Percentiles rank a stretch among this genome's conserved stretches.
These are phyloP conservation scores for Oryzias curvinotus DNA, from an alignment of 2,113 vertebrate species.

Conservation along the genomic window DNA sequence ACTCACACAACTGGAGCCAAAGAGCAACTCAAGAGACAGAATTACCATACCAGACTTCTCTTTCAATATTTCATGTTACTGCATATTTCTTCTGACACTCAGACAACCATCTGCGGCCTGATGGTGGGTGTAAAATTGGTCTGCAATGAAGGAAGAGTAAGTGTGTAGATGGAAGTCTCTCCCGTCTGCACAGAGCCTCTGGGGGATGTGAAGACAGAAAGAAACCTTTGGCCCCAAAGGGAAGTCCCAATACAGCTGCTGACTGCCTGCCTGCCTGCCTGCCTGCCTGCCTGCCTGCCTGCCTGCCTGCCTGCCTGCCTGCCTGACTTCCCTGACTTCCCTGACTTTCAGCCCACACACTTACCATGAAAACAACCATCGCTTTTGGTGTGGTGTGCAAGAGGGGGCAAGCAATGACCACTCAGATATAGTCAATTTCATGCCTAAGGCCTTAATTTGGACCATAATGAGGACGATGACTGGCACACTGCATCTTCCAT, in stretches of 20 bases:
- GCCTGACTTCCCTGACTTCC: conserved; percentile 32
- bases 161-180: conserved; percentile 29
- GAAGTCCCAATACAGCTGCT: conserved; percentile 53
- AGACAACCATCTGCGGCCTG: conserved; percentile 43
- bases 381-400: conserved; percentile 1
- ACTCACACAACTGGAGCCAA: conserved; percentile 12
- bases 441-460: conserved; percentile 9
- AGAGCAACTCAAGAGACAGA: conserved; percentile 40
- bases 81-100: conserved; percentile 45
- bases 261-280: conserved; percentile 37
- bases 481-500: conserved; percentile 22
- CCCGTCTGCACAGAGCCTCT: conserved; percentile 38
- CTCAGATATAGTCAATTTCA: conserved; percentile 30
- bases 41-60: conserved; percentile 55
- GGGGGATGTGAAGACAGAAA: conserved; percentile 23
- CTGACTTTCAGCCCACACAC: conserved; percentile 46
- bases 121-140: conserved; percentile 35
- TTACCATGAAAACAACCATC: conserved; percentile 3
- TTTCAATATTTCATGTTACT: conserved; percentile 50
- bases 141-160: conserved; percentile 4
- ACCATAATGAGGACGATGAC: conserved; percentile 24
- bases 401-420: not conserved
- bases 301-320: conserved; percentile 47
- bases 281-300: conserved; percentile 32
- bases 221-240: conserved; percentile 47